Percentiles rank a stretch among this genome's conserved stretches.
These are phyloP conservation scores for Ascidia mentula DNA, from an alignment of 23 tunicate species.

Conservation along the genomic window DNA sequence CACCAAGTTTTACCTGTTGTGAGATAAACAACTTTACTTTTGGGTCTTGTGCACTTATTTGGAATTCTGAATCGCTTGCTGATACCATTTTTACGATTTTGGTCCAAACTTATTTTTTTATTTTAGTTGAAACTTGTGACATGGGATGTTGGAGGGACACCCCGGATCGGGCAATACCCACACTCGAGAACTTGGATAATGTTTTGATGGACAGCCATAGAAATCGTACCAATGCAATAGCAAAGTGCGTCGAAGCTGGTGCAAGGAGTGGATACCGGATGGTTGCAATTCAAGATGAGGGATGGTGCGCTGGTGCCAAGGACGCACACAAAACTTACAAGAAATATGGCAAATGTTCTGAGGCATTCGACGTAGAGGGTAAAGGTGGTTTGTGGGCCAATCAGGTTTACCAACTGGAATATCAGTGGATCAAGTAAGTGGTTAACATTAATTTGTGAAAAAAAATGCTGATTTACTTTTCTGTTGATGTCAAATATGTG, in stretches of 20 bases:
- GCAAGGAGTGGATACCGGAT: not conserved
- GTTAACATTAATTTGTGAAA: too few species aligned
- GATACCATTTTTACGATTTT: too few species aligned
- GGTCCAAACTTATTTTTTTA: not conserved
- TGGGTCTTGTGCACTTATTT: too few species aligned
- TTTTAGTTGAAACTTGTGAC: not conserved
- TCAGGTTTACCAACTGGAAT: not conserved
- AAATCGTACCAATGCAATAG: not conserved
- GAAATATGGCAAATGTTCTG: not conserved
- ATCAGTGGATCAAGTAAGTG: not conserved
- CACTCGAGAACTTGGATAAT: not conserved
- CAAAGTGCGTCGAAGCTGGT: not conserved
- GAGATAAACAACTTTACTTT: too few species aligned
- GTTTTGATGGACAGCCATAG: not conserved
- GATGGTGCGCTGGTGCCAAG: not conserved
- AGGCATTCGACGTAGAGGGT: not conserved
- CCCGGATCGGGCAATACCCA: constrained; percentile 1
- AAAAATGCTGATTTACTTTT: too few species aligned
- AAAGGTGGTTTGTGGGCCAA: not conserved
- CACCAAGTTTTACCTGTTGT: too few species aligned
- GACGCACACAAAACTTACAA: not conserved
- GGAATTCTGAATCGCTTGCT: too few species aligned
- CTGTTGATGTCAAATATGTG: too few species aligned
- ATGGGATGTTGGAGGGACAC: constrained; percentile 11
- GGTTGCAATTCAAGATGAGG: not conserved